These are phyloP conservation scores for Drosophila bifasciata DNA, from an alignment of 1,140 invertebrate species.

Conservation along the genomic window DNA sequence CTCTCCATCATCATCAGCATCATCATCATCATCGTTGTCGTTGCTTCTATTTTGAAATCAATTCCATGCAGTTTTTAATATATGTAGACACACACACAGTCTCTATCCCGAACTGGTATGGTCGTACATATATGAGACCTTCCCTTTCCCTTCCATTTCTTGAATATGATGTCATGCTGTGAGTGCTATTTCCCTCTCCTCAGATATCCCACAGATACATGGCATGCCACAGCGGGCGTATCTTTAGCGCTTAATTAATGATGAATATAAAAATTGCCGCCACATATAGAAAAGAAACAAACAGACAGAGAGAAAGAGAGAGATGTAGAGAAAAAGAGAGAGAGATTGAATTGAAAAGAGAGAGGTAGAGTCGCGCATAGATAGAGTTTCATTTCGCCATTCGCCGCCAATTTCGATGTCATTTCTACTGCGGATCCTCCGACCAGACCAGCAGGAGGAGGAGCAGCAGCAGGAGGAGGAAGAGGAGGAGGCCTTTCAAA, in stretches of 20 bases:
- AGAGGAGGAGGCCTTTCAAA: conserved; percentile 48
- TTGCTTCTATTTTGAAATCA: conserved; percentile 76
- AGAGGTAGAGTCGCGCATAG: background rate
- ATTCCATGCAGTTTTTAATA: conserved; percentile 79
- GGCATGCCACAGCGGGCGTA: conserved; percentile 61
- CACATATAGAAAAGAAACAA: conserved; percentile 13
- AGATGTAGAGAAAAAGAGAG: background rate
- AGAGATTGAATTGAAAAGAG: background rate
- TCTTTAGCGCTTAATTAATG: conserved; percentile 82
- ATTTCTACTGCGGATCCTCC: conserved; percentile 18
- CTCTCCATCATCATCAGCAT: conserved; percentile 39
- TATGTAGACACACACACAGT: conserved; percentile 37
- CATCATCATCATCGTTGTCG: conserved; percentile 42
- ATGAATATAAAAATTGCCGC: conserved; percentile 81
- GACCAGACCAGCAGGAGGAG: too few species aligned
- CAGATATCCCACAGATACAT: conserved; percentile 27
- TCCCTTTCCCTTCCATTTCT: conserved; percentile 62
- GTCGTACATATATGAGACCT: conserved; percentile 28
- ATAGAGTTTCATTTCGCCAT: conserved; percentile 26
- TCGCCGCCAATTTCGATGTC: conserved; percentile 59
- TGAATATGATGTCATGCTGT: conserved; percentile 74
- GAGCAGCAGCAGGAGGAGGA: too few species aligned
- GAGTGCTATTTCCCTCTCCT: conserved; percentile 38
- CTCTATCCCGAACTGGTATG: conserved; percentile 5
- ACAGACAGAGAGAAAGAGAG: background rate